phyloP scores from a whole-genome alignment of 23 tunicate species.

The Botrylloides violaceus region DNA sequence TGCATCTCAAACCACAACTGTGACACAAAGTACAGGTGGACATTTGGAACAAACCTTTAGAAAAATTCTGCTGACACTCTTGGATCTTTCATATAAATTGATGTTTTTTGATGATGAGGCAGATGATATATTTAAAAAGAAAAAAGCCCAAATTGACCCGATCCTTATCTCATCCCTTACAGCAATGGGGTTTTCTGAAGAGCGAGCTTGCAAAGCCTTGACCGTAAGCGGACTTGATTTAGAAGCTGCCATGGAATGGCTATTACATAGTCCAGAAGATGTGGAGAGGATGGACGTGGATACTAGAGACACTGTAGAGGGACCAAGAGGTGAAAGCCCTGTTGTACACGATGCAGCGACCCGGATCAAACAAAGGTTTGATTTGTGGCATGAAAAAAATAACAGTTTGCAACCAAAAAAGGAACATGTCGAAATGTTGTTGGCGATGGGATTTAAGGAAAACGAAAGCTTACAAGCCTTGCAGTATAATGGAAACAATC shows the following conservation, averaged over 20 bases:
- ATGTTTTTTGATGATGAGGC: slow-evolving; percentile 70
- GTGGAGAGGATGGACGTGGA: slow-evolving; percentile 4
- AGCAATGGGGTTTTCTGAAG: slow-evolving; percentile 84
- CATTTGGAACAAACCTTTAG: slow-evolving; percentile 84
- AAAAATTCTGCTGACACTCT: slow-evolving; percentile 66
- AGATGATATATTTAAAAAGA: not conserved
- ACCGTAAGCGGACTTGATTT: slow-evolving; percentile 28
- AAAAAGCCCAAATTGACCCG: not conserved
- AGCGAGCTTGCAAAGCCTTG: slow-evolving; percentile 43
- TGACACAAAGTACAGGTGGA: slow-evolving; percentile 18
- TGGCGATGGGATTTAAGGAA: slow-evolving; percentile 77
- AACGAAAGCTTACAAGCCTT: slow-evolving; percentile 50
- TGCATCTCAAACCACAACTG: not conserved
- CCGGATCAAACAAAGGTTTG: not conserved
- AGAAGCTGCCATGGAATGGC: slow-evolving; percentile 73
- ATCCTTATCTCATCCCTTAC: slow-evolving; percentile 22
- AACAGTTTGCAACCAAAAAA: slow-evolving; percentile 58
- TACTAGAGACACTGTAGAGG: slow-evolving; percentile 10
- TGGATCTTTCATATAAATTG: slow-evolving; percentile 86
- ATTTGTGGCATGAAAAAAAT: slow-evolving; percentile 2
- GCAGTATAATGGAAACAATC: slow-evolving; percentile 52
- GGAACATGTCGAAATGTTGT: slow-evolving; percentile 30
- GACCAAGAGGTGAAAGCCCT: not conserved
- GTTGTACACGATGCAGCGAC: slow-evolving; percentile 16
- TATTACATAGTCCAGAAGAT: slow-evolving; percentile 27